These are phyloP conservation scores for Nothoprocta pentlandii DNA, from an alignment of 2,113 vertebrate genomes.

Conservation along the genomic window DNA sequence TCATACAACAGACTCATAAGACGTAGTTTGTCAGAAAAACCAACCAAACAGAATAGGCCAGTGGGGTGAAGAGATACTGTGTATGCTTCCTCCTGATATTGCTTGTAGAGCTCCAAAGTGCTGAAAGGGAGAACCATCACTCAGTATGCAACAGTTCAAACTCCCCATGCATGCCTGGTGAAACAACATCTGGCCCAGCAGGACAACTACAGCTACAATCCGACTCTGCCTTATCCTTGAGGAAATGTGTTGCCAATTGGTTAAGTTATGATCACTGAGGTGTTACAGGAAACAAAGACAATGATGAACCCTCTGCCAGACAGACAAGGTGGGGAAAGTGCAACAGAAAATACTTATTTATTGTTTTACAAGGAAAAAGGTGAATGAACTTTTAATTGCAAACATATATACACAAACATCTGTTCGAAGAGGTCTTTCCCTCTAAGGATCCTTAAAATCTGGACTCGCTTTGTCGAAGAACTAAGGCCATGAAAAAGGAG, in stretches of 20 bases:
- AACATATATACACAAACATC: background rate
- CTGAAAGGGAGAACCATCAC: slow-evolving; percentile 71
- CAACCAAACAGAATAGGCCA: slow-evolving; percentile 89
- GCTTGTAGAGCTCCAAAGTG: slow-evolving; percentile 88
- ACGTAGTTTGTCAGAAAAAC: slow-evolving; percentile 92
- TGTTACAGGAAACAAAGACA: background rate
- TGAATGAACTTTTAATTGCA: background rate
- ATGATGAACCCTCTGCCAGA: background rate
- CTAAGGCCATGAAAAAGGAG: background rate
- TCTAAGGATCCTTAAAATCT: background rate
- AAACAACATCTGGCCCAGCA: background rate
- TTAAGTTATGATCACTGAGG: background rate
- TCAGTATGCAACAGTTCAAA: background rate
- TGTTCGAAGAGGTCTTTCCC: background rate
- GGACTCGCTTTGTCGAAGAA: background rate
- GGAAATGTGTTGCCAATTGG: background rate
- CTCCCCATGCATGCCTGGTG: background rate
- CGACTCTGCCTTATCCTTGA: background rate
- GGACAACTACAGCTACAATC: background rate
- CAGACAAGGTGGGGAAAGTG: background rate
- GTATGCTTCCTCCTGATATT: slow-evolving; percentile 89
- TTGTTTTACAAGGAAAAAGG: background rate
- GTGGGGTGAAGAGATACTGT: slow-evolving; percentile 92
- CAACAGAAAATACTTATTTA: background rate
- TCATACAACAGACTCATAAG: slow-evolving; percentile 92